phyloP scores from a whole-genome alignment of 2,888 invertebrate genomes.

The Tholera decimalis region DNA sequence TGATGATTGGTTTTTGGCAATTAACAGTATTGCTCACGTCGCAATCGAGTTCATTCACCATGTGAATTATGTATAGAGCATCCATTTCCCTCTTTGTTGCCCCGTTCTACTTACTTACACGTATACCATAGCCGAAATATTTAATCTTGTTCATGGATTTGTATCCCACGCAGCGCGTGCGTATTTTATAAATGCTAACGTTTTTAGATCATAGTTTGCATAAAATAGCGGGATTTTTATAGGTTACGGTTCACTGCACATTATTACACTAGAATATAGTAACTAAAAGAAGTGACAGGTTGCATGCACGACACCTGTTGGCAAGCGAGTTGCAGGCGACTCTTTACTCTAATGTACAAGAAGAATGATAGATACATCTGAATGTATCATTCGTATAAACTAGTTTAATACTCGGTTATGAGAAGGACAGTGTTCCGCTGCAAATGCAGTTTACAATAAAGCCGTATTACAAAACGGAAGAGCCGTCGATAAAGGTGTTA shows the following conservation, averaged over 20 bases:
- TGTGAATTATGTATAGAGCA: slow-evolving; percentile 90
- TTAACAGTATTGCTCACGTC: slow-evolving; percentile 90
- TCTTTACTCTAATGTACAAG: slow-evolving; percentile 10
- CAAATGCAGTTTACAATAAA: slow-evolving; percentile 39
- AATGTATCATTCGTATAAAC: too few species aligned
- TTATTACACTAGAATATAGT: slow-evolving; percentile 52
- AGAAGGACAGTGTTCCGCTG: slow-evolving; percentile 2
- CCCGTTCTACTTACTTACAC: slow-evolving; percentile 71
- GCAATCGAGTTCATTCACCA: slow-evolving; percentile 89
- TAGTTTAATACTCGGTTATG: neutral
- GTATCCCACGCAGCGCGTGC: slow-evolving; percentile 52
- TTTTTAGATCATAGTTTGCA: slow-evolving; percentile 54
- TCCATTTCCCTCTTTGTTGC: slow-evolving; percentile 86
- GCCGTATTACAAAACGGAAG: slow-evolving; percentile 59
- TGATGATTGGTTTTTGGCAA: slow-evolving; percentile 92
- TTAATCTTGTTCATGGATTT: slow-evolving; percentile 47
- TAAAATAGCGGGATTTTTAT: slow-evolving; percentile 33
- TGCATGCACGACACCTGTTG: slow-evolving; percentile 50
- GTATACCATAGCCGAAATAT: slow-evolving; percentile 62
- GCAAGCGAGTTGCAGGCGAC: slow-evolving; percentile 25
- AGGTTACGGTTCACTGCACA: slow-evolving; percentile 46
- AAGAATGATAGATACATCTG: slow-evolving; percentile 25
- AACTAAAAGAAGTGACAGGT: slow-evolving; percentile 55
- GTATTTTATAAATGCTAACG: slow-evolving; percentile 35
- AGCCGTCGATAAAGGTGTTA: slow-evolving; percentile 73